Evolutionary conservation across 2,888 invertebrate genomes (phyloP).

Genomic region (Andrena camellia): DNA sequence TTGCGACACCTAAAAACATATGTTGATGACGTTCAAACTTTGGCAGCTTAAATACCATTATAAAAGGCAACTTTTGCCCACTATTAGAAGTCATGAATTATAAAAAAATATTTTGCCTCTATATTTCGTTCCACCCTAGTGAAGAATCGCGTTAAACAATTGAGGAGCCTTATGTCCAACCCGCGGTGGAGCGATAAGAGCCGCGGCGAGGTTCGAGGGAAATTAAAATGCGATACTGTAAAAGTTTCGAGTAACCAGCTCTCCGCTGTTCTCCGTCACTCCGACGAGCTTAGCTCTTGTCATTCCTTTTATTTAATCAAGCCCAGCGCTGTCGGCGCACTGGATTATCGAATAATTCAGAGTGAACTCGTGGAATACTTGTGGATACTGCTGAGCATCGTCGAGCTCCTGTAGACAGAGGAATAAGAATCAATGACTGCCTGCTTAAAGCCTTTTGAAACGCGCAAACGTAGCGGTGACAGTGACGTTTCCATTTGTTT

Average conservation of each 20-base stretch:
- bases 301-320: background rate
- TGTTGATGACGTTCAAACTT: too few relatives aligned
- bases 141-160: conserved; percentile 12
- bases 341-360: too few relatives aligned
- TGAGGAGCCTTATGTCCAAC: background rate
- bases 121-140: too few relatives aligned
- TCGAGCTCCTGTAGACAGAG: background rate
- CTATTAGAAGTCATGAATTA: too few relatives aligned
- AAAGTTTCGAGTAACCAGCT: background rate
- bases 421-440: background rate
- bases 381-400: too few relatives aligned
- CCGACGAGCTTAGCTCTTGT: background rate
- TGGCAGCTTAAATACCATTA: too few relatives aligned
- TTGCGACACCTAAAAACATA: too few relatives aligned
- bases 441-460: background rate
- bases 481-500: conserved; percentile 53
- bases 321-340: too few relatives aligned
- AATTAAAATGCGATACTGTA: conserved; percentile 17
- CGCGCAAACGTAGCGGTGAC: background rate
- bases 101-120: too few relatives aligned
- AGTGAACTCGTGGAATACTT: too few relatives aligned
- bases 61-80: too few relatives aligned
- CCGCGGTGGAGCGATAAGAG: background rate
- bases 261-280: background rate
- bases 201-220: background rate